phyloP scores from a whole-genome alignment of 2,888 invertebrate genomes.

The Thymelicus lineola region DNA sequence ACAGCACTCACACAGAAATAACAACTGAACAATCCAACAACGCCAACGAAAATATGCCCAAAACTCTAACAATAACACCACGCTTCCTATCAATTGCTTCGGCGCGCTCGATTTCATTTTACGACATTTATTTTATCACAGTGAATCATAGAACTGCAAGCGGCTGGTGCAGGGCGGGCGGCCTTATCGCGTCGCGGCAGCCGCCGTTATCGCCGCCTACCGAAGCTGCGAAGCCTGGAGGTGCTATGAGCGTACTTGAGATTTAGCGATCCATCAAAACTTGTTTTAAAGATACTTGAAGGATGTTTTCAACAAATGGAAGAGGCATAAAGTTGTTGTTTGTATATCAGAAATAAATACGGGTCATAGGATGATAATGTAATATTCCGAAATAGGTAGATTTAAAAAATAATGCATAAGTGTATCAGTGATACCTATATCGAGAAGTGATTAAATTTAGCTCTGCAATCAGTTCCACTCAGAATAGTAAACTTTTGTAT shows the following conservation, averaged over 20 bases:
- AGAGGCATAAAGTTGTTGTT: too few relatives aligned
- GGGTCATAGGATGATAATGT: too few relatives aligned
- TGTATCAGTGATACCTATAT: too few relatives aligned
- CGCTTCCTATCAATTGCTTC: slow-evolving; percentile 41
- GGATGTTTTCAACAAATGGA: too few relatives aligned
- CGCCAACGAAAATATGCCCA: slow-evolving; percentile 21
- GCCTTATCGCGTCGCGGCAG: slow-evolving; percentile 53
- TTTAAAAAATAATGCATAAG: too few relatives aligned
- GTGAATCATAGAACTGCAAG: slow-evolving; percentile 49
- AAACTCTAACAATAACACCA: slow-evolving; percentile 38
- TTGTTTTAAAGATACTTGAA: too few relatives aligned
- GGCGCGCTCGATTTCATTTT: slow-evolving; percentile 52
- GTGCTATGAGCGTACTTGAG: slow-evolving; percentile 14
- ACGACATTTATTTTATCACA: slow-evolving; percentile 55
- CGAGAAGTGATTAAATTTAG: too few relatives aligned
- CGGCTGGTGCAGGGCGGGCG: slow-evolving; percentile 47
- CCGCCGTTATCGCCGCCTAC: slow-evolving; percentile 46
- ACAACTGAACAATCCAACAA: neutral
- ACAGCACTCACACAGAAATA: neutral
- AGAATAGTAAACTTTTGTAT: too few relatives aligned
- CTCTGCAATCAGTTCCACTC: too few relatives aligned
- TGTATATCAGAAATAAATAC: too few relatives aligned
- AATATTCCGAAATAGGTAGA: too few relatives aligned
- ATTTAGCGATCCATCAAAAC: neutral
- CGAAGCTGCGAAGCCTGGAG: slow-evolving; percentile 33